These are phyloP conservation scores for Hetaerina americana DNA, from an alignment of 1,140 invertebrate species.

Conservation along the genomic window DNA sequence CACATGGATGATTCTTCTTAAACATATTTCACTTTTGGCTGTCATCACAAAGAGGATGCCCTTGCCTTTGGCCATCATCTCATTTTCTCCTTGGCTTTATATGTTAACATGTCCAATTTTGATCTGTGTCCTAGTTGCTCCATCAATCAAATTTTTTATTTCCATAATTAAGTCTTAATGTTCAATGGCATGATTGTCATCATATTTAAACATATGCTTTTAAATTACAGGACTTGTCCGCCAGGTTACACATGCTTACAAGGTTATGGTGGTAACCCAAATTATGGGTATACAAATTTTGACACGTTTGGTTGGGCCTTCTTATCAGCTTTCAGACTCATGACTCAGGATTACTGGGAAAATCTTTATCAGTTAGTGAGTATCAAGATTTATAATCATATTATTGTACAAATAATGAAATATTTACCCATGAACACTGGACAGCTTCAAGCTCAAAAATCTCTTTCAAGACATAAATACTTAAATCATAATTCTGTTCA, in stretches of 20 bases:
- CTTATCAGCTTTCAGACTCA: conserved; percentile 88
- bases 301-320: conserved; percentile 96
- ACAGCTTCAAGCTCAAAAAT: too few relatives aligned
- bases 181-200: neutral
- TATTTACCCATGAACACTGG: too few relatives aligned
- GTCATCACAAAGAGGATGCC: too few relatives aligned
- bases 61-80: too few relatives aligned
- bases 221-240: conserved; percentile 56
- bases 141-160: neutral
- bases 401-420: too few relatives aligned
- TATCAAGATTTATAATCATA: conserved; percentile 7
- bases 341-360: conserved; percentile 99
- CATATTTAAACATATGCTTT: conserved; percentile 12
- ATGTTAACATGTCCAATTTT: neutral
- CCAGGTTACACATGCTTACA: conserved; percentile 78
- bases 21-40: too few relatives aligned
- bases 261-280: conserved; percentile 88
- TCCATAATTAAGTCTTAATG: neutral
- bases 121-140: conserved; percentile 1
- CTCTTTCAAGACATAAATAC: too few relatives aligned
- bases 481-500: too few relatives aligned
- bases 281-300: conserved; percentile 95
- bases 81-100: too few relatives aligned
- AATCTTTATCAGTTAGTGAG: conserved; percentile 89
- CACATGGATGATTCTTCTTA: too few relatives aligned